Conservation (phyloP, 2,113 vertebrate genomes). For the Amblyopsis rosae region DNA sequence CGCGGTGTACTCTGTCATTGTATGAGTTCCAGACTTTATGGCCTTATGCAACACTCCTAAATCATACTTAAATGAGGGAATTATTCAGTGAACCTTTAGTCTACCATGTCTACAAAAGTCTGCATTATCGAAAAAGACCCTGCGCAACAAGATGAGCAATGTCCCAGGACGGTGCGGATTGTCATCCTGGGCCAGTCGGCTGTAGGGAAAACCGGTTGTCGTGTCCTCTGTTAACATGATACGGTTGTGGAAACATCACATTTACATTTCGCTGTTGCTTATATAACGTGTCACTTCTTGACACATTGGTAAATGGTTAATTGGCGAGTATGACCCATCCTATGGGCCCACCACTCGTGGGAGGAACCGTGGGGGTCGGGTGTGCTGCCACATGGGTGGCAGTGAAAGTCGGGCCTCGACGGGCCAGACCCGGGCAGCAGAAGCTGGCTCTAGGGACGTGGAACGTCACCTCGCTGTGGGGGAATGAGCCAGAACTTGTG, state of each 20-base stretch:
- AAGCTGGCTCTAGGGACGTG: too few relatives aligned
- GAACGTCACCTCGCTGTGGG: too few relatives aligned
- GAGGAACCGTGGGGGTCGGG: too few relatives aligned
- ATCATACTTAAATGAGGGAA: not conserved
- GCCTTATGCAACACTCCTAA: not conserved
- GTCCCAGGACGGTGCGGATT: conserved; percentile 64
- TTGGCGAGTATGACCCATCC: conserved; percentile 82
- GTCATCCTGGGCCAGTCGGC: conserved; percentile 75
- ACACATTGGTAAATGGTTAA: conserved; percentile 76
- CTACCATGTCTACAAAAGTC: conserved; percentile 68
- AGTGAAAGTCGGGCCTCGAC: too few relatives aligned
- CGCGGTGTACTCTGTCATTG: not conserved
- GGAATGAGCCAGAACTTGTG: too few relatives aligned
- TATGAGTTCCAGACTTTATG: not conserved
- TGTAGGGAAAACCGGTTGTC: conserved; percentile 77
- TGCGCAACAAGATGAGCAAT: conserved; percentile 72
- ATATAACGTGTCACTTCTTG: not conserved
- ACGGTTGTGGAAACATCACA: not conserved
- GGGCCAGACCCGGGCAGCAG: too few relatives aligned
- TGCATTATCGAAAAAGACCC: conserved; percentile 59
- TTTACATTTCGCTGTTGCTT: not conserved
- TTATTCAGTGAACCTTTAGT: not conserved
- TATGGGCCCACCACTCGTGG: too few relatives aligned
- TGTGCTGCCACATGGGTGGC: too few relatives aligned
- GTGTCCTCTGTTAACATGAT: not conserved